Conservation (phyloP, 2,113 vertebrate genomes). For the Eira barbara region DNA sequence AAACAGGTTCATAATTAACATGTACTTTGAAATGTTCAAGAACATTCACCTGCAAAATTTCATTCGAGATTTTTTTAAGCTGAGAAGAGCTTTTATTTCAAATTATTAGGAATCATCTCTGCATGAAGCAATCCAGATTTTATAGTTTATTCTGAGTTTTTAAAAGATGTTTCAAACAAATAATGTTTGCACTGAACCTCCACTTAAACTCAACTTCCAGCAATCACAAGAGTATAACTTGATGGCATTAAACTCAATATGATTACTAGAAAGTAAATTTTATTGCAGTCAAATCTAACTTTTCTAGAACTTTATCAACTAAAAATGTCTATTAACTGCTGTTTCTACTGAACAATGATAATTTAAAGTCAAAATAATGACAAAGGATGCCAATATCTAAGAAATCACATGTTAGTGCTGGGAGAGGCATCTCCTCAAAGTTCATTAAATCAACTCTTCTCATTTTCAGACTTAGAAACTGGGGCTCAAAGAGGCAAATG, state of each 20-base stretch:
- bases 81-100: neutral
- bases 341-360: neutral
- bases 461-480: neutral
- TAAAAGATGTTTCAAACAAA: slow-evolving; percentile 1
- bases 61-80: neutral
- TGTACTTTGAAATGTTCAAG: neutral
- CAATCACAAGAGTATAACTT: neutral
- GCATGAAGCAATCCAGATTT: neutral
- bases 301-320: neutral
- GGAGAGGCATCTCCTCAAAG: neutral
- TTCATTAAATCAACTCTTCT: neutral
- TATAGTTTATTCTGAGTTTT: neutral
- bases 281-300: neutral
- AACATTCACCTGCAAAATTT: neutral
- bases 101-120: neutral
- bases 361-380: slow-evolving; percentile 17
- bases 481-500: neutral
- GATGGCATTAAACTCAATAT: neutral
- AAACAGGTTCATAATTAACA: neutral
- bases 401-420: neutral
- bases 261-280: neutral
- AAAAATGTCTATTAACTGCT: neutral
- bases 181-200: neutral
- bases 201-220: neutral
- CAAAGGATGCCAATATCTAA: neutral